Evolutionary conservation across 1,140 invertebrate genomes (phyloP).

Genomic region (Branchinecta lynchi): DNA sequence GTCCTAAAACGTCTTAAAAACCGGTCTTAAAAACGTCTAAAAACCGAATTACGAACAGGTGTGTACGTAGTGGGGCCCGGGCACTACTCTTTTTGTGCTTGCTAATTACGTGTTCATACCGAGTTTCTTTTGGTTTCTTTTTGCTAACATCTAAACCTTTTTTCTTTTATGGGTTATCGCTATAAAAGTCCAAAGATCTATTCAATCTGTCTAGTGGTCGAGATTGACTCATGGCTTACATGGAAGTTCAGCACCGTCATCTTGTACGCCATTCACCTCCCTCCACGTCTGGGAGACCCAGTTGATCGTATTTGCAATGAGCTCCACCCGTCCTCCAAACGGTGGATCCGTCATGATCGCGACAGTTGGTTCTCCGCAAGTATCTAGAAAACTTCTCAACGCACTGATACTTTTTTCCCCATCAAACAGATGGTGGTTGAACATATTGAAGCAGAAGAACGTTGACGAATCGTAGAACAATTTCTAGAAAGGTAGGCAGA

Average conservation of each 20-base stretch:
- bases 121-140: too few relatives aligned
- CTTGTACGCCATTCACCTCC: slow-evolving; percentile 16
- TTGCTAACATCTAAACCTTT: too few relatives aligned
- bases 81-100: too few relatives aligned
- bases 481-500: slow-evolving; percentile 34
- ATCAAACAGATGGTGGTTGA: slow-evolving; percentile 72
- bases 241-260: slow-evolving; percentile 17
- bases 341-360: slow-evolving; percentile 71
- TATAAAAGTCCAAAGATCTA: too few relatives aligned
- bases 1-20: too few relatives aligned
- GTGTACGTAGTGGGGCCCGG: too few relatives aligned
- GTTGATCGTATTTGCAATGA: slow-evolving; percentile 49
- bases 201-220: too few relatives aligned
- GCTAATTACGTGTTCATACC: too few relatives aligned
- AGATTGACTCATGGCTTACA: not conserved
- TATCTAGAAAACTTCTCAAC: slow-evolving; percentile 44
- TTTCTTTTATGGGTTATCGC: too few relatives aligned
- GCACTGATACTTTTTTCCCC: slow-evolving; percentile 35
- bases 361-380: slow-evolving; percentile 36
- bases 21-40: too few relatives aligned
- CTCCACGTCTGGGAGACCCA: slow-evolving; percentile 34
- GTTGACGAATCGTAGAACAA: slow-evolving; percentile 48
- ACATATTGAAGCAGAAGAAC: slow-evolving; percentile 70
- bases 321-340: slow-evolving; percentile 69
- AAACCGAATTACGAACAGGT: too few relatives aligned